Conservation (phyloP, 2,888 invertebrate genomes). For the Salticus scenicus region DNA sequence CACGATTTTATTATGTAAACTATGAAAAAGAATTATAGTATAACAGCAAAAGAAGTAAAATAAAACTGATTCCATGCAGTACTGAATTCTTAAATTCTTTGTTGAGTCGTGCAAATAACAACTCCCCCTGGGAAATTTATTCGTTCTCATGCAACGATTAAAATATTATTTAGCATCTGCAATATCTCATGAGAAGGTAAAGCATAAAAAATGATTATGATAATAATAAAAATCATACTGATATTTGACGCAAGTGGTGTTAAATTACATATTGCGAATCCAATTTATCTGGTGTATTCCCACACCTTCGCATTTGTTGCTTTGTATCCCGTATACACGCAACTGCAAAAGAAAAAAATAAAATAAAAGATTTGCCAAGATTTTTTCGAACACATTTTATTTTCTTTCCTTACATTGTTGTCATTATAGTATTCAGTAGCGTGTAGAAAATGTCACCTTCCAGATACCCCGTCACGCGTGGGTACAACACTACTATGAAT, state of each 20-base stretch:
- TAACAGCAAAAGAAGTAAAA: no score
- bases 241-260: background rate
- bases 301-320: conserved; percentile 39
- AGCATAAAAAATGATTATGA: background rate
- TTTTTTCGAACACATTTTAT: background rate
- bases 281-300: conserved; percentile 21
- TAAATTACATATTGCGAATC: conserved; percentile 28
- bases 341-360: conserved; percentile 26
- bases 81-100: no score
- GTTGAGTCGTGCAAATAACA: no score
- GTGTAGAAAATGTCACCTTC: conserved; percentile 61
- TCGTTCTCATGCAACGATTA: no score
- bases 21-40: no score
- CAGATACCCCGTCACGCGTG: conserved; percentile 24
- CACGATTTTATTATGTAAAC: no score
- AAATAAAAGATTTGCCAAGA: no score
- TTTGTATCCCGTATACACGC: conserved; percentile 58
- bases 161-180: no score
- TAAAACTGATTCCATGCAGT: no score
- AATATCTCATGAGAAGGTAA: no score
- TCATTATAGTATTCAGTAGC: conserved; percentile 41
- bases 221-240: background rate
- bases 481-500: background rate
- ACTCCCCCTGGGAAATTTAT: no score
- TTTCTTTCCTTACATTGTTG: background rate